phyloP scores from a whole-genome alignment of 2,797 vertebrate genomes.

The Gymnoscopelus microlampas region DNA sequence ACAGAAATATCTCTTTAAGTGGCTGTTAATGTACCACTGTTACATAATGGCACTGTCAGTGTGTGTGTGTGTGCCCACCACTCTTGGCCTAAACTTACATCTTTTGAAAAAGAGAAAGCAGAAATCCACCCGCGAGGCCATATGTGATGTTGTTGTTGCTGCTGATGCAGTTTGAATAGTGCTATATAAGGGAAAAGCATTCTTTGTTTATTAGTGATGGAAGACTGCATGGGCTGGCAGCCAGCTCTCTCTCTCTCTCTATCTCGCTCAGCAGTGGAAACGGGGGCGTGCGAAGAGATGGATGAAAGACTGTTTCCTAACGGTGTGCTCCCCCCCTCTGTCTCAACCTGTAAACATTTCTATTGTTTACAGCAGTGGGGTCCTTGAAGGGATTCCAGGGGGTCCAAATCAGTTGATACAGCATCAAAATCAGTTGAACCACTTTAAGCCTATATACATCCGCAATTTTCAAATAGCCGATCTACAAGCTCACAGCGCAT shows the following conservation, averaged over 20 bases:
- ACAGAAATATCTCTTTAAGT: constrained; percentile 70
- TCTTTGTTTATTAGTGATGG: constrained; percentile 80
- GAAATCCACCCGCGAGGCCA: constrained; percentile 35
- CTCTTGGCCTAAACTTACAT: constrained; percentile 62
- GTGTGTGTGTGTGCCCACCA: constrained; percentile 32
- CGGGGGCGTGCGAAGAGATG: no score
- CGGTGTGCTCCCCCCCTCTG: no score
- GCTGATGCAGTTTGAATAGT: constrained; percentile 61
- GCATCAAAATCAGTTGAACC: no score
- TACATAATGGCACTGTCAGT: constrained; percentile 57
- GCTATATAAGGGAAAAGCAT: constrained; percentile 81
- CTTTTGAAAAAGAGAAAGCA: constrained; percentile 40
- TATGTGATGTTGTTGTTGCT: constrained; percentile 51
- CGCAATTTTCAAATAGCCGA: no score
- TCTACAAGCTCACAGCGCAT: no score
- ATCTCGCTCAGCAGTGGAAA: no score
- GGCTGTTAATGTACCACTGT: constrained; percentile 64
- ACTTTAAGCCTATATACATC: no score
- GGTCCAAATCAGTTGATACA: no score
- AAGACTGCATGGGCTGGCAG: constrained; percentile 69
- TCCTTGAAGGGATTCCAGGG: no score
- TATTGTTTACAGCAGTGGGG: no score
- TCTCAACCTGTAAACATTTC: no score
- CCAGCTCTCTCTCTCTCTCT: constrained; percentile 52
- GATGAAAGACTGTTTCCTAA: no score